These are phyloP conservation scores for Cerceris rybyensis DNA, from an alignment of 2,888 invertebrate species.

Conservation along the genomic window DNA sequence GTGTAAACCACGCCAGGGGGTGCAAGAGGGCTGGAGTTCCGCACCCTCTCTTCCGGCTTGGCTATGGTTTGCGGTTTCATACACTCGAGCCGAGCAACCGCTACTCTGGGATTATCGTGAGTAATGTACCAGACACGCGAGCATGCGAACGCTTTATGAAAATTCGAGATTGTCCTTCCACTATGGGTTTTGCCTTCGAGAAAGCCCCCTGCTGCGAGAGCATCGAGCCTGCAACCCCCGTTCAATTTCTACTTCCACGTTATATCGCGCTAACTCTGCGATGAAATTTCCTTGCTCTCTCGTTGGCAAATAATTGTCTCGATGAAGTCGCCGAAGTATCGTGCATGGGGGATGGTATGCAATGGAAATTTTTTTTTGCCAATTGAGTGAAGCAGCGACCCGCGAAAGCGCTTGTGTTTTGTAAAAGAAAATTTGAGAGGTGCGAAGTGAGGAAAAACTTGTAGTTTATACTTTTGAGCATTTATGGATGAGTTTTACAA, in stretches of 20 bases:
- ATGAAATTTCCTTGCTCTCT: background rate
- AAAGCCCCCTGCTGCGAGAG: constrained; percentile 2
- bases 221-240: constrained; percentile 12
- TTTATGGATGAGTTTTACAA: no score
- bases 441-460: no score
- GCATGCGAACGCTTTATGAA: constrained; percentile 64
- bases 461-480: no score
- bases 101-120: constrained; percentile 69
- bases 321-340: background rate
- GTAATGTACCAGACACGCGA: constrained; percentile 67
- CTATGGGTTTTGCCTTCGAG: constrained; percentile 38
- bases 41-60: constrained; percentile 26
- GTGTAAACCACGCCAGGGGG: constrained; percentile 38
- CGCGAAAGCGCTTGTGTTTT: no score
- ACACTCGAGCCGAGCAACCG: constrained; percentile 56
- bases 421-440: no score
- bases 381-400: no score
- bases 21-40: constrained; percentile 23
- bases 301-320: background rate
- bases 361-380: no score
- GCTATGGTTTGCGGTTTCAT: constrained; percentile 68
- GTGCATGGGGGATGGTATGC: no score
- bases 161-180: constrained; percentile 67
- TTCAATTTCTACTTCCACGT: background rate
- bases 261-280: background rate